These are phyloP conservation scores for Bombus waltoni DNA, from an alignment of 1,140 invertebrate species.

Conservation along the genomic window DNA sequence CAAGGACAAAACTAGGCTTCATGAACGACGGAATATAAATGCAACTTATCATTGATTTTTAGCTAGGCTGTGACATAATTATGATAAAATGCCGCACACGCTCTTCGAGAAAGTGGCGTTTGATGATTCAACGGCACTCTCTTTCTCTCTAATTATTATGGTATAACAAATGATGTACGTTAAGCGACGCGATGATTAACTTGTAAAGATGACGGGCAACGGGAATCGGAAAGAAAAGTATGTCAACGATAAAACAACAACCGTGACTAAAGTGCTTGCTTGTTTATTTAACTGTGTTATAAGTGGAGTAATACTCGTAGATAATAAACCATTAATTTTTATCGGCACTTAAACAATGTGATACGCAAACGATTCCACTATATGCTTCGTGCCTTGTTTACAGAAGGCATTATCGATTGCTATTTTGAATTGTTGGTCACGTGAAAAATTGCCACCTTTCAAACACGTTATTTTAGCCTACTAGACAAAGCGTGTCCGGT, in stretches of 20 bases:
- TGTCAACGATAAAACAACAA: slow-evolving; percentile 48
- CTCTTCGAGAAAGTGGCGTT: slow-evolving; percentile 20
- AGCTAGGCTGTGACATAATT: slow-evolving; percentile 39
- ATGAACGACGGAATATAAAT: slow-evolving; percentile 10
- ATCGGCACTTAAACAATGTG: slow-evolving; percentile 50
- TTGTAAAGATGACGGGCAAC: slow-evolving; percentile 4
- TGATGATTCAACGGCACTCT: slow-evolving; percentile 19
- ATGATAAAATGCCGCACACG: slow-evolving; percentile 29
- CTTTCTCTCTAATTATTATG: too few relatives aligned
- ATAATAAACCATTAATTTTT: slow-evolving; percentile 62
- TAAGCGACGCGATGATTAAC: slow-evolving; percentile 1
- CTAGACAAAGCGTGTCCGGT: neutral
- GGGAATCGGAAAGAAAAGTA: slow-evolving; percentile 21
- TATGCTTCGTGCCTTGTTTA: slow-evolving; percentile 3
- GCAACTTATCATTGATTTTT: slow-evolving; percentile 13
- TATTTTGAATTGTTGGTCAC: neutral
- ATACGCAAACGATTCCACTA: slow-evolving; percentile 39
- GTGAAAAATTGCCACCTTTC: neutral
- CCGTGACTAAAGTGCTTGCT: slow-evolving; percentile 46
- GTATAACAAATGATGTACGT: slow-evolving; percentile 11
- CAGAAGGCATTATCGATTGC: slow-evolving; percentile 12
- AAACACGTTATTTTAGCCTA: too few relatives aligned
- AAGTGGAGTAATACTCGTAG: slow-evolving; percentile 51
- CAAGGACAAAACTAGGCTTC: neutral
- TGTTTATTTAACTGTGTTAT: slow-evolving; percentile 44